phyloP scores from a whole-genome alignment of 2,113 vertebrate species.

The Lycaon pictus region DNA sequence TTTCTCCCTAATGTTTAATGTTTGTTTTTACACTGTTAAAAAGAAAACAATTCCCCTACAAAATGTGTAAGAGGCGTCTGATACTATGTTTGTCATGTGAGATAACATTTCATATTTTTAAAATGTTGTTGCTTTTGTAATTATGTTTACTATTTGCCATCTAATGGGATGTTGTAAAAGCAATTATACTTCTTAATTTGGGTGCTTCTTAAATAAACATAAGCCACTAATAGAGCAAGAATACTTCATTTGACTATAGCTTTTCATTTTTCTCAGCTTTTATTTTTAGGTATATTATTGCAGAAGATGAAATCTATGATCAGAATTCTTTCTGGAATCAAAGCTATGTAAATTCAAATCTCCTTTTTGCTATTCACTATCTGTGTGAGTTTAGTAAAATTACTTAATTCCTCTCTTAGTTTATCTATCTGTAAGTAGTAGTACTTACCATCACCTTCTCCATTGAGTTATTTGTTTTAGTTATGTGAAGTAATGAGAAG shows the following conservation, averaged over 20 bases:
- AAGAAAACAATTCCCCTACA: not conserved
- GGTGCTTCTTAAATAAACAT: not conserved
- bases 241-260: not conserved
- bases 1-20: not conserved
- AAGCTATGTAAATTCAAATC: not conserved
- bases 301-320: not conserved
- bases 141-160: not conserved
- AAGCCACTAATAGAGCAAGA: not conserved
- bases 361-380: not conserved
- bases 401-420: not conserved
- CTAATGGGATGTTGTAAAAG: not conserved
- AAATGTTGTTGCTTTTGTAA: constrained; percentile 1
- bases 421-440: not conserved
- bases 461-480: not conserved
- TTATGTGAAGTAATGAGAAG: not conserved
- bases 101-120: not conserved
- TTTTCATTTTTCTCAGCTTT: not conserved
- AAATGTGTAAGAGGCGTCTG: not conserved
- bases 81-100: not conserved
- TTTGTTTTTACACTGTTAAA: not conserved
- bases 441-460: not conserved
- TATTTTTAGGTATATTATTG: not conserved
- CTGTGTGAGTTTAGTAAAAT: not conserved
- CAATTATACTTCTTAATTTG: constrained; percentile 4
- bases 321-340: not conserved